These are phyloP conservation scores for Lepidothrix coronata DNA, from an alignment of 2,113 vertebrate species.

Conservation along the genomic window DNA sequence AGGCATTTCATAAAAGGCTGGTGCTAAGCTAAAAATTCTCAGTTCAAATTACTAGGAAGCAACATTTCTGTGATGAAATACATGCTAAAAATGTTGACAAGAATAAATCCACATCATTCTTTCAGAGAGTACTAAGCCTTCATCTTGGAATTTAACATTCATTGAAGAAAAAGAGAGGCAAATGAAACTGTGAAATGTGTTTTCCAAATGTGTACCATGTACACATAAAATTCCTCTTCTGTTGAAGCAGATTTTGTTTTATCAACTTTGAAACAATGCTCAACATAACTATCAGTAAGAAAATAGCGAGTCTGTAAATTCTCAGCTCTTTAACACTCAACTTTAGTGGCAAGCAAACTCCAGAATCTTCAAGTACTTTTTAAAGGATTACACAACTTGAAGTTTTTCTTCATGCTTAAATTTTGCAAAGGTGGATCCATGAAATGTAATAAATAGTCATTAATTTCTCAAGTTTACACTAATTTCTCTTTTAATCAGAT, in stretches of 20 bases:
- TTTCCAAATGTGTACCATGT: neutral
- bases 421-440: neutral
- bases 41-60: neutral
- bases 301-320: neutral
- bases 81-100: slow-evolving; percentile 12
- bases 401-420: neutral
- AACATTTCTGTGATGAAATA: neutral
- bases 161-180: neutral
- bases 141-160: neutral
- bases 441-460: neutral
- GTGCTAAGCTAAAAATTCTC: slow-evolving; percentile 3
- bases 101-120: neutral
- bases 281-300: neutral
- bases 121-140: neutral
- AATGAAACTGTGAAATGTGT: neutral
- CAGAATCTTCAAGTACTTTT: neutral
- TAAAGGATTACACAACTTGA: neutral
- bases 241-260: neutral
- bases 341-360: neutral
- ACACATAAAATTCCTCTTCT: neutral
- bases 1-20: neutral
- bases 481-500: neutral
- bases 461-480: neutral
- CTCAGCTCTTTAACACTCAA: neutral
- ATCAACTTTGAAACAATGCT: neutral